Base-by-base conservation (phyloP, 2,888 invertebrate genomes). In the Synanthedon myopaeformis region DNA sequence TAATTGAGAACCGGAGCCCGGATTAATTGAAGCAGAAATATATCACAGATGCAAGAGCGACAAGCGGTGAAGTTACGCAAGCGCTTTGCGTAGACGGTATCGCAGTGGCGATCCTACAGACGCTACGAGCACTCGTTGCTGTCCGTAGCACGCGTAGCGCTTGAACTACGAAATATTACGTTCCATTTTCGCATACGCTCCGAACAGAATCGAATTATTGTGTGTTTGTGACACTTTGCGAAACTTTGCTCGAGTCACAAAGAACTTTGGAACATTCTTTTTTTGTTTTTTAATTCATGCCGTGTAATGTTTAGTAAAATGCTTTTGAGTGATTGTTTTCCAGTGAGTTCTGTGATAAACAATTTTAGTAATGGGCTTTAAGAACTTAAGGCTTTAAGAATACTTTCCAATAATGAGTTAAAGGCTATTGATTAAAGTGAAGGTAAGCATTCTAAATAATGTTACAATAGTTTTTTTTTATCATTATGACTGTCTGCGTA, bases 21-120 rank as follows among this genome's bases (percentile, higher is more conserved):
- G 75, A 85, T 85, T 86, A 86, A 85, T 86, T 86, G 82, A 82
- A 77, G 80, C 79, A 79, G 81, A 82, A 85, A 82, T 82, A 79
- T 85, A 85, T 82, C 80, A 81, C 66, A 72, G 80, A 81, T 82
- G 80, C 83, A 81, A 76, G 71, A 67, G 69, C 67, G 65, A 69
- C 19, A 41, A 12, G 51, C 78, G 75, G 76, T 75, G 76, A 75
- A 75, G 70, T 69, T 76, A 85, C 86, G 86, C 86, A 84, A 74
- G 86, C 86, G 86, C 86, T 74, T 60, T 77, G 69, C 69, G 67
- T 65, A 60, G 58, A 63, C 61, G 56, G 63, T 69, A 72, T 80
- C 80, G 80, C 85, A 86, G 85, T 86, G 77, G 74, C 66, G 71
- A 65, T 68, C 64, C 67, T 67, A 74, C 77, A 65, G 61, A 76